Evolutionary conservation across 2,888 invertebrate species (phyloP), one percentile per base, ranked within the genome.

Genomic region (Synergus japonicus): DNA sequence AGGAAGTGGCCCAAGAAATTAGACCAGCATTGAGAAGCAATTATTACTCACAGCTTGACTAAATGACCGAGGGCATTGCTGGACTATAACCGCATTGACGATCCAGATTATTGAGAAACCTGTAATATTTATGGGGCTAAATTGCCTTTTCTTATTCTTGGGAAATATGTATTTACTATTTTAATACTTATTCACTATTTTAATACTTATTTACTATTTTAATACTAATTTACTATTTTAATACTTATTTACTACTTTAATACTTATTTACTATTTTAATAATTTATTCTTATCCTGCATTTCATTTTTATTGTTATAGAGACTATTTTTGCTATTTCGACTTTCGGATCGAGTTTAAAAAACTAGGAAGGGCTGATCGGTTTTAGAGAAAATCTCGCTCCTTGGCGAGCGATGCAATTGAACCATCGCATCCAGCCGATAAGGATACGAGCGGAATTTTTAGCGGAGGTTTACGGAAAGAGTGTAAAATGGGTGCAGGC

Each of bases 321-420:
- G 29, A 29, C 29, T 29, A 29, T 29, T 29, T 3, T 18, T 7
- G 60, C n/a, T 10, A 15, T 66, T 66, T 66, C n/a, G 2, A 18
- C 4, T 64, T 64, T 64, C 7, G 15, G 29, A 64, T 0, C 0
- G 46, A 49, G 13, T 64, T 65, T 41, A 10, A 73, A 37, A 54
- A 54, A 69, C 15, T 15, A 46, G 29, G 22, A 69, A 73, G n/a
- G 10, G 37, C n/a, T 69, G 69, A 60, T 60, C 18, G 60, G 18
- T 69, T 73, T 22, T 54, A 37, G 73, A 73, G 69, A 22, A 73
- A 73, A 73, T 73, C 73, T 73, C 37, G 49, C 73, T 73, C 37
- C 73, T 73, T 73, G 73, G 49, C 60, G 73, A 73, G 49, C 73
- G 54, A 73, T 73, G 73, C 73, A 73, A 73, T 73, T 54, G 73